Percentiles rank a stretch among this genome's conserved stretches.
Evolutionary conservation across 2,797 vertebrate genomes (phyloP).

Genomic region (Karalla daura): DNA sequence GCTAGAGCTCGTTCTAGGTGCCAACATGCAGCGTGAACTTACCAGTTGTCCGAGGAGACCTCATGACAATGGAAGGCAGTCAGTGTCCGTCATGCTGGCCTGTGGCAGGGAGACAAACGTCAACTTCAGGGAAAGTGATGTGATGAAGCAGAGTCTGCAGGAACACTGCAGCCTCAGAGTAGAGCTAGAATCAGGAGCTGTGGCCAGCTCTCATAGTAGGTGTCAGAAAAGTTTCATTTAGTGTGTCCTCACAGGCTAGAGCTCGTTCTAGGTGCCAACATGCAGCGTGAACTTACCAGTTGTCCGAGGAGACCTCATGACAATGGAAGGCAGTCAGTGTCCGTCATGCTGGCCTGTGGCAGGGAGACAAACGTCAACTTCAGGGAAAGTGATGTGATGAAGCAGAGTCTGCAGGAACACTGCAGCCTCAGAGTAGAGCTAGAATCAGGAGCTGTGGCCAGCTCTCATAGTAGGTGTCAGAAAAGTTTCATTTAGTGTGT

Average conservation of each 20-base stretch:
- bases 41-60: constrained; percentile 11
- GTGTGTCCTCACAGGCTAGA: constrained; percentile 64
- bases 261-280: neutral
- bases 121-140: no score
- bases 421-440: constrained; percentile 57
- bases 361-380: no score
- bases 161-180: constrained; percentile 52
- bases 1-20: neutral
- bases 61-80: no score
- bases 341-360: no score
- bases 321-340: no score
- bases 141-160: neutral
- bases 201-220: constrained; percentile 74
- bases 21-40: neutral
- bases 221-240: constrained; percentile 76
- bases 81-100: no score
- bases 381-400: no score
- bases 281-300: neutral
- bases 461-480: constrained; percentile 81
- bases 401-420: neutral
- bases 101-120: no score
- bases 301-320: no score
- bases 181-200: constrained; percentile 71
- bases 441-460: constrained; percentile 71
- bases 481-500: constrained; percentile 65